A percentile compares a stretch with the other conserved stretches of the same genome.
These are phyloP conservation scores for Idaea aversata DNA, from an alignment of 2,888 invertebrate genomes.

Conservation along the genomic window DNA sequence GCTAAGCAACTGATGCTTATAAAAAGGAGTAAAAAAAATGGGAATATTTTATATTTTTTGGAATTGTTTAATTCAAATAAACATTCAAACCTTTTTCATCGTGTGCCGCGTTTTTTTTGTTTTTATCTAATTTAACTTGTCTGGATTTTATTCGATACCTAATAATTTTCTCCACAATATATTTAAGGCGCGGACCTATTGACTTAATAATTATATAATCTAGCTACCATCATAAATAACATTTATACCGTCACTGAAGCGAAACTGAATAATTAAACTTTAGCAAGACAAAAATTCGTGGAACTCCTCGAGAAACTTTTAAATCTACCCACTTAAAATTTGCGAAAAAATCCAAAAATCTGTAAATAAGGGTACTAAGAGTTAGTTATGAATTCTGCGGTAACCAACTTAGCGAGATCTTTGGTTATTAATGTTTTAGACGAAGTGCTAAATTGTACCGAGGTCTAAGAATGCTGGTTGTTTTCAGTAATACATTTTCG, in stretches of 20 bases:
- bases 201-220: neutral
- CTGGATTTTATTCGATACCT: no score
- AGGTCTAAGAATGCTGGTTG: neutral
- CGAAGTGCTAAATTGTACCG: neutral
- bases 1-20: no score
- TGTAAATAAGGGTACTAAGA: constrained; percentile 34
- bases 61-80: no score
- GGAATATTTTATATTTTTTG: no score
- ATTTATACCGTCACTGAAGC: constrained; percentile 9
- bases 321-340: constrained; percentile 39
- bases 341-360: constrained; percentile 35
- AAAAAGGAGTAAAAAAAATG: no score
- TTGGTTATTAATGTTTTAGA: constrained; percentile 4
- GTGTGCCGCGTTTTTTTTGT: no score
- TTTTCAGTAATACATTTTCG: neutral
- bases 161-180: no score
- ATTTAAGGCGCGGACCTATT: neutral
- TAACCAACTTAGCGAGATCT: constrained; percentile 11
- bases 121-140: no score
- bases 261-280: constrained; percentile 36
- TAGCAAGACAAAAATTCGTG: constrained; percentile 27
- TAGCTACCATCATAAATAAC: neutral
- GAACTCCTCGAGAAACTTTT: constrained; percentile 29
- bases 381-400: constrained; percentile 22
- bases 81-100: no score